Evolutionary conservation across 2,888 invertebrate genomes (phyloP), one percentile per base, ranked within the genome.

Genomic region (Xylota segnis): DNA sequence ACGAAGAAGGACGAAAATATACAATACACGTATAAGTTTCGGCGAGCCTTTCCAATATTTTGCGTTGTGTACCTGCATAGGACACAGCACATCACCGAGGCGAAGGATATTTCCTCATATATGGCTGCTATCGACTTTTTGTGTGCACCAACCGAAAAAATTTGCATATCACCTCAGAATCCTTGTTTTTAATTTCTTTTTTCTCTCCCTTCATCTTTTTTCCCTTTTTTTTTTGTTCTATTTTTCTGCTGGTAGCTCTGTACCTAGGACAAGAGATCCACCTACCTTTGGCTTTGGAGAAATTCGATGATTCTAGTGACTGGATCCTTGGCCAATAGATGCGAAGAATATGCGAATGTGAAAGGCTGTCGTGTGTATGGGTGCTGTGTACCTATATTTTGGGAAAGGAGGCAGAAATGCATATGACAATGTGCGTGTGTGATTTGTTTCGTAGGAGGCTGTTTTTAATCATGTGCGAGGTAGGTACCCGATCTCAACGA

Each of bases 141-240:
- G 72, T 82, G 86, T 87, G 77, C 77, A 83, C 58, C 74, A 77
- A 78, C 83, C 78, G 83, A 87, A 83, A 87, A 83, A 87, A 87
- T 83, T 87, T 87, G 86, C 86, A 87, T 87, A 77, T 87, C 83
- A 83, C 83, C 86, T 83, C 82, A 86, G 84, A 81, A 82, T 72
- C 76, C 84, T 82, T 82, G 82, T 86, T 82, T 86, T 84, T 66
- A 76, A 70, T 59, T 74, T 76, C 75, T 81, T 86, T 82, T n/a
- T 86, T 76, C 63, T 76, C 56, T 71, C 50, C 76, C 50, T 77
- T 70, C 52, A 43, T 56, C 16, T 56, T 29, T 56, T 34, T 59
- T 75, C 14, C 34, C n/a, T 71, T 27, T 59, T 10, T 12, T 27
- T 12, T 47, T 76, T 82, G n/a, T 63, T 65, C 72, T 66, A 72